Base-by-base conservation (phyloP, 2,888 invertebrate species). In the Cerastoderma edule region DNA sequence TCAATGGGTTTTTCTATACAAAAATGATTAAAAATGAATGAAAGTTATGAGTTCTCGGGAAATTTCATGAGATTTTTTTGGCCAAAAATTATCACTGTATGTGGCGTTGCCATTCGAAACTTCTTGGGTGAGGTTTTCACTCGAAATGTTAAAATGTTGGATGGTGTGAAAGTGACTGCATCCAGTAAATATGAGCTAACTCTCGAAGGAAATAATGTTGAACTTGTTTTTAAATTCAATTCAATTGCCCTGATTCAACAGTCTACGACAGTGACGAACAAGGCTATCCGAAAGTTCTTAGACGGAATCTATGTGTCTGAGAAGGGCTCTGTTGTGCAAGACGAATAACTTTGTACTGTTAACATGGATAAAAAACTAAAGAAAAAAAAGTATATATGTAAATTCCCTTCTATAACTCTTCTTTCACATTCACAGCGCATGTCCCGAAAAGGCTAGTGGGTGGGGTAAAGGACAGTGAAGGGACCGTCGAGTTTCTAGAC, bases 251-350 rank as follows among this genome's bases (percentile, higher is more conserved):
- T 98, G 74, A 99, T 99, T 92, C 99, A 99, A 93, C 99, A 99
- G 93, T 99, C 98, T 24, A 99, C 99, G 69, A 96, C 97, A 83
- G 99, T 99, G 67, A 99, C 99, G 94, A 97, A 98, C 93, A 99
- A 99, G 95, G 99, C 99, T 95, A 99, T 99, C 94, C 95, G 99
- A 95, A 99, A 99, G 94, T 99, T 99, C 95, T 97, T 99, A 94
- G 99, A 99, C 92, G 99, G 99, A 92, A 95, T 99, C 85, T 99
- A 99, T 93, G 99, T 99, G 73, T 98, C 98, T 87, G 99, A 99
- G 93, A 99, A 99, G 94, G 98, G 98, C 63, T 97, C 97, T 90
- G 97, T 98, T 94, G 95, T 84, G 10, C 82, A 84, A 24, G n/a
- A n/a, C n/a, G n/a, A n/a, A n/a, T n/a, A n/a, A 39, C 16, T 39